Evolutionary conservation across 1,140 invertebrate genomes (phyloP).

Genomic region (Myzus persicae): DNA sequence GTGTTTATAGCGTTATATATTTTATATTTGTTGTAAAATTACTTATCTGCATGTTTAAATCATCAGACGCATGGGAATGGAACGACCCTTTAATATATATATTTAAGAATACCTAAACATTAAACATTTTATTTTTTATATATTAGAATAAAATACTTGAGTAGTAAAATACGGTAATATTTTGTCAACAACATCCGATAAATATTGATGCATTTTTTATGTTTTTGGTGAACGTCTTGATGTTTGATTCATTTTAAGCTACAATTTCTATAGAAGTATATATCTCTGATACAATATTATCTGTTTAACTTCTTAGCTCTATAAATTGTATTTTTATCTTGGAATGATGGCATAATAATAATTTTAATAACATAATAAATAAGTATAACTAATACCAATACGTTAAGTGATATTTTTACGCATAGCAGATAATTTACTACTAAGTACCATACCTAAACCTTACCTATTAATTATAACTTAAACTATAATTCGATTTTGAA

Average conservation of each 20-base stretch:
- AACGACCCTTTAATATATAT: neutral
- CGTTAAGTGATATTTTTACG: neutral
- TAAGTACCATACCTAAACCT: neutral
- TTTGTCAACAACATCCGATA: neutral
- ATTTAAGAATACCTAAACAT: neutral
- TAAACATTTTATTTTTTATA: neutral
- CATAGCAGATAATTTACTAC: neutral
- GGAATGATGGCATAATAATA: neutral
- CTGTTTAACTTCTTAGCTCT: neutral
- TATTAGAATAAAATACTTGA: neutral
- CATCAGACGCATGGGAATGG: neutral
- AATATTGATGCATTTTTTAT: neutral
- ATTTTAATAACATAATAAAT: neutral
- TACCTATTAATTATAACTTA: neutral
- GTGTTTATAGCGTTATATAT: neutral
- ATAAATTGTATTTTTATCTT: neutral
- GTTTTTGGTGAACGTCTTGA: neutral
- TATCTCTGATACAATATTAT: neutral
- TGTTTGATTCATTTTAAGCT: neutral
- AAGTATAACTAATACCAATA: neutral
- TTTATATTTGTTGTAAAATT: neutral
- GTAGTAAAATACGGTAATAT: neutral
- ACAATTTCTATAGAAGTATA: neutral
- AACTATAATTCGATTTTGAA: neutral
- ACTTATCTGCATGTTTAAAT: neutral